These are phyloP conservation scores for Drosophila murphyi DNA, from an alignment of 1,140 invertebrate genomes.

Conservation along the genomic window DNA sequence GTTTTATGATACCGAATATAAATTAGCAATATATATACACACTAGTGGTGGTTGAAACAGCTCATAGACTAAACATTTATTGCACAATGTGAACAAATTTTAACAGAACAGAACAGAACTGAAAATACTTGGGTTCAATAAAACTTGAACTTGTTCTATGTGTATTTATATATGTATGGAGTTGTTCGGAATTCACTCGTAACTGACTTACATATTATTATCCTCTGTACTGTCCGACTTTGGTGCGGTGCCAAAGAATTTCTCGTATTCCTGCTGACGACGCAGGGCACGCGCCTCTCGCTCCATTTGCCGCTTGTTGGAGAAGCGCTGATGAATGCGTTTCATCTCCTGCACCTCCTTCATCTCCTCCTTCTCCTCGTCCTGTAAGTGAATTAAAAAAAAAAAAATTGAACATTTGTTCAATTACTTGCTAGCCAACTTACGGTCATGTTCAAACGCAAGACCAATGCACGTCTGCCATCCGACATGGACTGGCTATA, in stretches of 20 bases:
- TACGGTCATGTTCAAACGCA: conserved; percentile 93
- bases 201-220: conserved; percentile 55
- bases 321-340: conserved; percentile 90
- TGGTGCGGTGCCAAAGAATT: conserved; percentile 73
- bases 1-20: conserved; percentile 50
- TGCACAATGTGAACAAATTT: conserved; percentile 38
- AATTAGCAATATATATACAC: conserved; percentile 16
- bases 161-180: background rate
- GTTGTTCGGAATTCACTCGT: background rate
- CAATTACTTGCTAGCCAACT: conserved; percentile 57
- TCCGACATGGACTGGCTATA: conserved; percentile 99
- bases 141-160: conserved; percentile 69
- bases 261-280: conserved; percentile 77
- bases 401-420: background rate
- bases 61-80: conserved; percentile 48
- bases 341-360: conserved; percentile 97
- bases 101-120: conserved; percentile 2
- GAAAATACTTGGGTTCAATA: conserved; percentile 48
- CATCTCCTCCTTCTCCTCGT: conserved; percentile 96
- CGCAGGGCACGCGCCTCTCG: conserved; percentile 67
- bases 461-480: conserved; percentile 93
- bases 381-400: conserved; percentile 85
- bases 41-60: conserved; percentile 40
- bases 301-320: conserved; percentile 88
- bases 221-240: conserved; percentile 63